Base-by-base conservation (phyloP, 1,140 invertebrate species). In the Apis cerana region DNA sequence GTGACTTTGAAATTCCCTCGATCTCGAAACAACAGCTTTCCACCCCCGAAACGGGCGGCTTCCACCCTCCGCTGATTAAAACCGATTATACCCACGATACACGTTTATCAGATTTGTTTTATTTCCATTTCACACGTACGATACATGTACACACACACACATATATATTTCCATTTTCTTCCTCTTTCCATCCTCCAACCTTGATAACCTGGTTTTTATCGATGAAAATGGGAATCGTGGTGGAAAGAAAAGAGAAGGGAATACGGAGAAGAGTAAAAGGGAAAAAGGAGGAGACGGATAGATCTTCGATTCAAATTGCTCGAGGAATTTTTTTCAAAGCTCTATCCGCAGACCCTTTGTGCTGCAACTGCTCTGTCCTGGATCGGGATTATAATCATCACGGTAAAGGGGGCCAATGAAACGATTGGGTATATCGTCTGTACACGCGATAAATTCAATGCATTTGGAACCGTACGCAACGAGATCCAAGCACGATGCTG, bases 351-450 rank as follows among this genome's bases (percentile, higher is more conserved):
- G 10, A 3, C 10, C 59, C 69, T 80, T 80, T 80, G 69, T 56
- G 21, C 27, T 2, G 21, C 27, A 2, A 8, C 52, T 48, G 21
- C 67, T n/a, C 48, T 27, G 12, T 19, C 62, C n/a, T 58, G 50
- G 17, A 52, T 61, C 56, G 54, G 11, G 48, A 71, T 72, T 65
- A 65, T 75, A 80, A 80, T 74, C 78, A 43, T 11, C n/a, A 0
- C 7, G 50, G 13, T 56, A 56, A 75, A 80, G 59, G 59, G 61
- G 33, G 33, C 11, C 75, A 75, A 80, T 75, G 61, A 75, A 80
- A 75, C 70, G 78, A 80, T 80, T 27, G 70, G 75, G 59, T 59
- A 50, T 56, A 65, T 74, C 70, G 50, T 65, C n/a, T 13, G 11
- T 17, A 7, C 50, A 19, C 17, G 50, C 61, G 61, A 80, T 80